Evolutionary conservation across 2,113 vertebrate species (phyloP).

Genomic region (Rhabdornis inornatus): DNA sequence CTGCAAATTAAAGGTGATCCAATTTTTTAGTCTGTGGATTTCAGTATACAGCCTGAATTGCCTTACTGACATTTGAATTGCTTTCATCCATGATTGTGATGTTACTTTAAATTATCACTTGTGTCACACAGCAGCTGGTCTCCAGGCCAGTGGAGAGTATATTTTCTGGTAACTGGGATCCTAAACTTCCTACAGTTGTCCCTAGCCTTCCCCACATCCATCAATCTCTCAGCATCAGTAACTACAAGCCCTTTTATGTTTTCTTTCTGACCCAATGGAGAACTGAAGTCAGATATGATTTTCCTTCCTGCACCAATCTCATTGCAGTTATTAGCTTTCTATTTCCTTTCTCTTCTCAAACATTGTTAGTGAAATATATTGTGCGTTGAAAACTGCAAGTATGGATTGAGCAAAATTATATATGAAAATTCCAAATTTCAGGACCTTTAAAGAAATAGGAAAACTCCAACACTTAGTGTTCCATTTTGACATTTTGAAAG

Average conservation of each 20-base stretch:
- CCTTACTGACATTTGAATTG: not conserved
- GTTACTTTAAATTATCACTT: not conserved
- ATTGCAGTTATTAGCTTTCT: not conserved
- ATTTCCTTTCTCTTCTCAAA: not conserved
- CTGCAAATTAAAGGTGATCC: not conserved
- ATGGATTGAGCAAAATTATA: not conserved
- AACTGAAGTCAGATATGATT: not conserved
- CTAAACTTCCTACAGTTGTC: not conserved
- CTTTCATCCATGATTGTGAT: not conserved
- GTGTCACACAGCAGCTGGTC: not conserved
- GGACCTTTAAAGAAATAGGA: not conserved
- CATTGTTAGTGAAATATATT: not conserved
- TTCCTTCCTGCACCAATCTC: not conserved
- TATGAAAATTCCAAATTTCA: not conserved
- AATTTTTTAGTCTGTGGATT: not conserved
- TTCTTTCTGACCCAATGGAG: not conserved
- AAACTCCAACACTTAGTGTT: not conserved
- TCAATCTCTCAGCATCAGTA: not conserved
- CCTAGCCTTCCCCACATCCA: not conserved
- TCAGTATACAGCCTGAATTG: not conserved
- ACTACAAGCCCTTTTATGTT: not conserved
- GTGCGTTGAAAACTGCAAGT: not conserved
- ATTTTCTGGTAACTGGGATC: not conserved
- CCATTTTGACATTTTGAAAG: not conserved
- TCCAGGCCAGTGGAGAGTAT: not conserved